Percentiles rank a stretch among this genome's conserved stretches.
These are phyloP conservation scores for Anas platyrhynchos DNA, from an alignment of 2,113 vertebrate genomes.

Conservation along the genomic window DNA sequence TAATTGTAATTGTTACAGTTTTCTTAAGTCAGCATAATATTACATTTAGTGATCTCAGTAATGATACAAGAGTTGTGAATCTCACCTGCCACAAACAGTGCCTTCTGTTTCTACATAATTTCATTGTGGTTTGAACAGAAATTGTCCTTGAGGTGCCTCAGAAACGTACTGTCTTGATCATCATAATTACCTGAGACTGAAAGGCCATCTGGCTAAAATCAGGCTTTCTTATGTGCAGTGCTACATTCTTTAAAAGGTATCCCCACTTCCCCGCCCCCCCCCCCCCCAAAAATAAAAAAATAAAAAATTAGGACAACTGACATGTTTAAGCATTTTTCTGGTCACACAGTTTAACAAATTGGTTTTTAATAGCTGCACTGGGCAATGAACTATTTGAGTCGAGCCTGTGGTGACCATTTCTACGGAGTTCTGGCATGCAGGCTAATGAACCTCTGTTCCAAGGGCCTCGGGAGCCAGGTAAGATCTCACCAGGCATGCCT, in stretches of 20 bases:
- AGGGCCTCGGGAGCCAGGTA: not conserved
- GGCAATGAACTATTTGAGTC: not conserved
- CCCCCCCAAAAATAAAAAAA: too few species aligned
- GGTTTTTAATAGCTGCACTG: conserved; percentile 36
- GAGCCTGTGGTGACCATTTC: conserved; percentile 17
- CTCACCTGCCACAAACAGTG: not conserved
- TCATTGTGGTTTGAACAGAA: conserved; percentile 22
- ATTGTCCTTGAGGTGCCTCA: conserved; percentile 56
- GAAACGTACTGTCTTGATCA: conserved; percentile 25
- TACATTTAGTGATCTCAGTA: conserved; percentile 14
- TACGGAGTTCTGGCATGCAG: not conserved
- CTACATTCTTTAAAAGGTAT: not conserved
- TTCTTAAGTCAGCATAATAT: conserved; percentile 39
- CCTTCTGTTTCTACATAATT: conserved; percentile 49
- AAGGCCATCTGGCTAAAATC: conserved; percentile 63
- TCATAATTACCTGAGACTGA: conserved; percentile 45
- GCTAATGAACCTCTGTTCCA: conserved; percentile 28
- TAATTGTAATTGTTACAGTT: conserved; percentile 44
- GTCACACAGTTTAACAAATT: conserved; percentile 32
- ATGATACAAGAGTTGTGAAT: conserved; percentile 17
- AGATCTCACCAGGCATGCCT: not conserved
- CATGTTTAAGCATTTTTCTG: conserved; percentile 38
- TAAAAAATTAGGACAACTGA: conserved; percentile 28
- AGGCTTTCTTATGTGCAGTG: not conserved
- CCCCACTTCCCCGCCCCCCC: not conserved